Evolutionary conservation across 1,140 invertebrate species (phyloP).

Genomic region (Platyscapa corneri): DNA sequence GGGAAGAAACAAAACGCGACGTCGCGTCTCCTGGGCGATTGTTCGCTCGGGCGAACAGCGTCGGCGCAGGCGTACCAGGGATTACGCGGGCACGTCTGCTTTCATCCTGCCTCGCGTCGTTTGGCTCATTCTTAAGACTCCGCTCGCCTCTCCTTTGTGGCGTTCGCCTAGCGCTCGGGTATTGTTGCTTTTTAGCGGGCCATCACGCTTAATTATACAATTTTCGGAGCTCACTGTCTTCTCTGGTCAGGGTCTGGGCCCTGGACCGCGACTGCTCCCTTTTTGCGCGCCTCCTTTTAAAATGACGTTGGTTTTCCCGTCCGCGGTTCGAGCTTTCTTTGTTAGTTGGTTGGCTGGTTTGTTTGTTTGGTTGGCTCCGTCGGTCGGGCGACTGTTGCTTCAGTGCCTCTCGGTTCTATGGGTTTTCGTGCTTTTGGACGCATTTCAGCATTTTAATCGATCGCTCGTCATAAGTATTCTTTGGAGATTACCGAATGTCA

Average conservation of each 20-base stretch:
- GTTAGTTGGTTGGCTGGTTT: not conserved
- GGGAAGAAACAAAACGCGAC: constrained; percentile 41
- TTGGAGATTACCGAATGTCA: not conserved
- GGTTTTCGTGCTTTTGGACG: not conserved
- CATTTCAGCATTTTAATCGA: not conserved
- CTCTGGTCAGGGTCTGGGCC: not conserved
- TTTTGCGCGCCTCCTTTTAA: not conserved
- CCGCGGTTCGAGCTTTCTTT: not conserved
- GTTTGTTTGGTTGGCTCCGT: not conserved
- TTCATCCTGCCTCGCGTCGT: constrained; percentile 20
- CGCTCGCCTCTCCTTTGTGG: not conserved
- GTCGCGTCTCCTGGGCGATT: not conserved
- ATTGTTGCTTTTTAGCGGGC: constrained; percentile 2
- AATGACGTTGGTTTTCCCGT: not conserved
- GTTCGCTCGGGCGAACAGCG: constrained; percentile 26
- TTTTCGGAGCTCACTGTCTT: constrained; percentile 22
- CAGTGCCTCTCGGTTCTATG: no score
- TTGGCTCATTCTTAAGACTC: constrained; percentile 14
- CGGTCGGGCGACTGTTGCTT: not conserved
- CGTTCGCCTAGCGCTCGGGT: not conserved
- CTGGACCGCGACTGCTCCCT: constrained; percentile 23
- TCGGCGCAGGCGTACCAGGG: not conserved
- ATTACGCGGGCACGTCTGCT: not conserved
- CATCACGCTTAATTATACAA: constrained; percentile 50
- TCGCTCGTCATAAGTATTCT: not conserved